Evolutionary conservation across 2,888 invertebrate genomes (phyloP).

Genomic region (Drosophila testacea): DNA sequence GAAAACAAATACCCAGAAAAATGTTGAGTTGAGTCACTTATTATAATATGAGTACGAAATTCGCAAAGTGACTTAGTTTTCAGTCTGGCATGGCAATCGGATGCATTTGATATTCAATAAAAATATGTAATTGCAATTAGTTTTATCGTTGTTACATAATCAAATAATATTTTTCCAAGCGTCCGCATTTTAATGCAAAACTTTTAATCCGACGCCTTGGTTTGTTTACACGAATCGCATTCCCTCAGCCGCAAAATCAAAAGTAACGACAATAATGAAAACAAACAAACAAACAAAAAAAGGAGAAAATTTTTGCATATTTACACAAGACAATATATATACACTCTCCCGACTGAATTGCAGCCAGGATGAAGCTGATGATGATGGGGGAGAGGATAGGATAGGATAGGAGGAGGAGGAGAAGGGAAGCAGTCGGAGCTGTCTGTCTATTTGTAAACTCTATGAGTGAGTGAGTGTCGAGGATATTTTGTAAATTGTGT

Average conservation of each 20-base stretch:
- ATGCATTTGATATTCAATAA: slow-evolving; percentile 9
- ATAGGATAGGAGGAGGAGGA: neutral
- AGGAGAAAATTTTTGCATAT: slow-evolving; percentile 60
- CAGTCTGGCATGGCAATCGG: neutral
- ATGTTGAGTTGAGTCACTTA: neutral
- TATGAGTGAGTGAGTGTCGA: slow-evolving; percentile 56
- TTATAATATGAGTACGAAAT: neutral
- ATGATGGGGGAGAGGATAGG: neutral
- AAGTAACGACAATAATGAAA: slow-evolving; percentile 38
- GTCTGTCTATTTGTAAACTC: slow-evolving; percentile 54
- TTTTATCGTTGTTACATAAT: slow-evolving; percentile 62
- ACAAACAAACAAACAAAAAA: slow-evolving; percentile 13
- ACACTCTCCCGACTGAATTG: slow-evolving; percentile 46
- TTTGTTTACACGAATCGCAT: slow-evolving; percentile 71
- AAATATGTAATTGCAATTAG: slow-evolving; percentile 54
- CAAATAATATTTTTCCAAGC: slow-evolving; percentile 69
- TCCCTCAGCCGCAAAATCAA: slow-evolving; percentile 49
- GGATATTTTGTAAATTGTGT: slow-evolving; percentile 77
- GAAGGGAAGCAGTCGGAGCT: neutral
- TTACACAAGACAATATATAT: slow-evolving; percentile 72
- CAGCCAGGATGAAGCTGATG: slow-evolving; percentile 25
- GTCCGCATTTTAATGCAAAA: slow-evolving; percentile 64
- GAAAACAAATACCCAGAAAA: slow-evolving; percentile 2
- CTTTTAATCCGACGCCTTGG: slow-evolving; percentile 74
- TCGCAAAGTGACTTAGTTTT: neutral